Evolutionary conservation across 2,113 vertebrate genomes (phyloP).

Genomic region (Dicrurus megarhynchus): DNA sequence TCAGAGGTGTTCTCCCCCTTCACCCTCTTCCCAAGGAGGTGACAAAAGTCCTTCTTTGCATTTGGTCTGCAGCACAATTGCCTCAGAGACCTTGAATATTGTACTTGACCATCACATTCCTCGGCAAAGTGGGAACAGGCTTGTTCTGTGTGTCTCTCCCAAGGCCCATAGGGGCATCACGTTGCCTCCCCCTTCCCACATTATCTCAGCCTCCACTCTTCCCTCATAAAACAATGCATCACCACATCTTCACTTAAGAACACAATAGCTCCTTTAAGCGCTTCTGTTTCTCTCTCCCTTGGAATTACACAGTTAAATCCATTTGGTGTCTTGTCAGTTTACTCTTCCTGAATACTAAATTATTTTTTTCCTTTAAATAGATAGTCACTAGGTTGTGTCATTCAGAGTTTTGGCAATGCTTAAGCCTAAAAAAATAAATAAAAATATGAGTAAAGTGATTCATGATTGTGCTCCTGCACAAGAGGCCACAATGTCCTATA

Average conservation of each 20-base stretch:
- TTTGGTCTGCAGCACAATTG: background rate
- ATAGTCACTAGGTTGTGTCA: background rate
- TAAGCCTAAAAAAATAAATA: constrained; percentile 15
- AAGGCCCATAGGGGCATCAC: fast-evolving
- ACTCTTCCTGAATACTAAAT: background rate
- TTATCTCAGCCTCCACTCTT: background rate
- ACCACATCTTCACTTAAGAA: background rate
- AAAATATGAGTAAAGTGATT: background rate
- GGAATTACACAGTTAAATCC: background rate
- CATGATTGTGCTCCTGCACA: background rate
- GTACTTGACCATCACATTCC: background rate
- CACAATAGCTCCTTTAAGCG: background rate
- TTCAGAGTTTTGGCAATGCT: background rate
- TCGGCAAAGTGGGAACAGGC: background rate
- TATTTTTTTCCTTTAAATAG: background rate
- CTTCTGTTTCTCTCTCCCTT: background rate
- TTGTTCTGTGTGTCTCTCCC: background rate
- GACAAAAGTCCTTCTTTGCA: fast-evolving
- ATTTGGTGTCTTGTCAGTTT: background rate
- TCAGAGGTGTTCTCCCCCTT: background rate
- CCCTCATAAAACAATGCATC: background rate
- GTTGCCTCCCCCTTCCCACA: background rate
- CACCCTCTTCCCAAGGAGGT: background rate
- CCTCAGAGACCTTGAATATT: background rate
- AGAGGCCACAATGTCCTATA: background rate